A percentile compares a stretch with the other conserved stretches of the same genome.
Conservation (phyloP, 2,888 invertebrate species). For the Odontomyia ornata region DNA sequence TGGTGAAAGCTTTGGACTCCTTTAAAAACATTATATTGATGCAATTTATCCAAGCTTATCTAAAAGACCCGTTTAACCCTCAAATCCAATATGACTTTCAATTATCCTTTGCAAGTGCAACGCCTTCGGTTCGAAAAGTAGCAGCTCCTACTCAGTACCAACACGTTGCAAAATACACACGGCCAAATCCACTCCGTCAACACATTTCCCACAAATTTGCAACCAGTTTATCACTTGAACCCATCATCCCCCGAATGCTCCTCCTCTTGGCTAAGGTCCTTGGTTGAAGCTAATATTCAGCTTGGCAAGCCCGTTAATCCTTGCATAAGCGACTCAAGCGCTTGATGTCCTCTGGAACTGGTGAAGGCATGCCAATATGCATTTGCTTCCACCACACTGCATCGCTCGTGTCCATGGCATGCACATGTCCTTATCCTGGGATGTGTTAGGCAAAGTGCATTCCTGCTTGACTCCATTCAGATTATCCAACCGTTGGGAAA, state of each 20-base stretch:
- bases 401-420: background rate
- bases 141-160: background rate
- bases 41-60: background rate
- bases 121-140: background rate
- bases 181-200: constrained; percentile 26
- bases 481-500: constrained; percentile 11
- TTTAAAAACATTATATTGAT: background rate
- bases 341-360: background rate
- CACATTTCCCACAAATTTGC: constrained; percentile 31
- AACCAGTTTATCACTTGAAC: constrained; percentile 33
- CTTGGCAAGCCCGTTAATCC: constrained; percentile 25
- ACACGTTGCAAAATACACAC: background rate
- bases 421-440: background rate
- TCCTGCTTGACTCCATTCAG: background rate
- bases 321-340: constrained; percentile 22
- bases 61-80: background rate
- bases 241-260: background rate
- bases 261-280: background rate
- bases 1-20: background rate
- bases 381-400: constrained; percentile 12
- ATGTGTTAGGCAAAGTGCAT: constrained; percentile 9
- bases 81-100: constrained; percentile 34
- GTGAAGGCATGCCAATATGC: constrained; percentile 13
- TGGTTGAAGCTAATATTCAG: constrained; percentile 13
- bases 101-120: background rate